These are phyloP conservation scores for Macaria liturata DNA, from an alignment of 2,888 invertebrate species.

Conservation along the genomic window DNA sequence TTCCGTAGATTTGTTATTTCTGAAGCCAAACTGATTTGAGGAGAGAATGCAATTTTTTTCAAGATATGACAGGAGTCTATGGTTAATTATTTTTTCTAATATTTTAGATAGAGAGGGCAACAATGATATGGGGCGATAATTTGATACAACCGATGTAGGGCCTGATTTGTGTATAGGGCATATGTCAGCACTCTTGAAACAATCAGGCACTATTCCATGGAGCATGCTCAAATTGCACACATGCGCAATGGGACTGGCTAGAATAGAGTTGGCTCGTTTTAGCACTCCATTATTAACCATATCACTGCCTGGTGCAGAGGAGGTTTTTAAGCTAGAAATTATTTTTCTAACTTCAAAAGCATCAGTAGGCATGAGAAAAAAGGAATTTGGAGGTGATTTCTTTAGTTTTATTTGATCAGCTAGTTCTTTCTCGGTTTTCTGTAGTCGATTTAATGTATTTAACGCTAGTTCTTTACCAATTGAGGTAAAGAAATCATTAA, in stretches of 20 bases:
- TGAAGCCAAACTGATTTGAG: constrained; percentile 5
- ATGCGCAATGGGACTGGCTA: constrained; percentile 1
- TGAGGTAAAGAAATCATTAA: background rate
- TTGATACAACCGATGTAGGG: background rate
- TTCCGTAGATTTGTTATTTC: constrained; percentile 1
- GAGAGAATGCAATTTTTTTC: constrained; percentile 1
- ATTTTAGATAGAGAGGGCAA: constrained; percentile 9
- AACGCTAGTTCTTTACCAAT: background rate
- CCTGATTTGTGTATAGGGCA: background rate
- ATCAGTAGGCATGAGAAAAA: background rate
- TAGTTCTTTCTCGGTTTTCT: background rate
- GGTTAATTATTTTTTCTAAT: constrained; percentile 8
- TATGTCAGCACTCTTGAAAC: background rate
- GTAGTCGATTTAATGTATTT: background rate
- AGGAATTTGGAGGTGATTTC: background rate
- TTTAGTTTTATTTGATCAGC: background rate
- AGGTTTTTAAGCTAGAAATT: background rate
- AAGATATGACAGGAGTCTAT: constrained; percentile 1
- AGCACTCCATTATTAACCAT: constrained; percentile 1
- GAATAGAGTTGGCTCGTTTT: background rate
- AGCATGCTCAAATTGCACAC: constrained; percentile 4
- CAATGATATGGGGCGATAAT: constrained; percentile 7
- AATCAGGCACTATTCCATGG: background rate
- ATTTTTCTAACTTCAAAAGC: background rate
- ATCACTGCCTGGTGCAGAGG: constrained; percentile 4